Percentiles rank a stretch among this genome's conserved stretches.
These are phyloP conservation scores for Alces alces DNA, from an alignment of 2,113 vertebrate species.

Conservation along the genomic window DNA sequence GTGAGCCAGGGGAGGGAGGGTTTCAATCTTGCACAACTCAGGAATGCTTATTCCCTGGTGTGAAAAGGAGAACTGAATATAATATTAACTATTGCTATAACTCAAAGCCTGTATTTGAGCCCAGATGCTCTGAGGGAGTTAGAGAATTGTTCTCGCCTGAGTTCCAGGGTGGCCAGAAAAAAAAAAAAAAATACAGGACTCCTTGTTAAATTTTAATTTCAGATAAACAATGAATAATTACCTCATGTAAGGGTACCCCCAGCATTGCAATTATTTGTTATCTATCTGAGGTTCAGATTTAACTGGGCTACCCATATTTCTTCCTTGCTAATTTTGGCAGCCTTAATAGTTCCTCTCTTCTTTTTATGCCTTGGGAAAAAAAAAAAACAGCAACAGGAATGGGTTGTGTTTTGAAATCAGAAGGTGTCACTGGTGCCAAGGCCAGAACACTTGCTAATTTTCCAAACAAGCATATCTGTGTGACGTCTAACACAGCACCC, in stretches of 20 bases:
- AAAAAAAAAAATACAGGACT: background rate
- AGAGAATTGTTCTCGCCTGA: background rate
- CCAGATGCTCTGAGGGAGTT: background rate
- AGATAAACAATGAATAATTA: background rate
- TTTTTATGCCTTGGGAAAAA: background rate
- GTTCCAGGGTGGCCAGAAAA: background rate
- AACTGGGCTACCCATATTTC: background rate
- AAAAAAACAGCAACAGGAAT: background rate
- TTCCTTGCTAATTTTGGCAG: background rate
- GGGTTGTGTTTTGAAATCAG: background rate
- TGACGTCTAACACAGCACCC: fast-evolving
- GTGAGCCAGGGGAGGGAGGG: fast-evolving
- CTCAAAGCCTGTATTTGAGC: background rate
- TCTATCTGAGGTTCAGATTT: conserved; percentile 13
- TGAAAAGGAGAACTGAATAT: fast-evolving
- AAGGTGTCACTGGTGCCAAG: background rate
- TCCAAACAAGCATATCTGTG: background rate
- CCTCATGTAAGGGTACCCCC: background rate
- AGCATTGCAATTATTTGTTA: background rate
- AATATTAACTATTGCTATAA: background rate
- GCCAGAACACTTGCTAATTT: background rate
- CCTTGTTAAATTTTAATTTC: background rate
- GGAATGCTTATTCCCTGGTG: background rate
- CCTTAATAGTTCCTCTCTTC: background rate
- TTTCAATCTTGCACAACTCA: background rate